Conservation (phyloP, 2,888 invertebrate species). For the Stratiomys singularior region DNA sequence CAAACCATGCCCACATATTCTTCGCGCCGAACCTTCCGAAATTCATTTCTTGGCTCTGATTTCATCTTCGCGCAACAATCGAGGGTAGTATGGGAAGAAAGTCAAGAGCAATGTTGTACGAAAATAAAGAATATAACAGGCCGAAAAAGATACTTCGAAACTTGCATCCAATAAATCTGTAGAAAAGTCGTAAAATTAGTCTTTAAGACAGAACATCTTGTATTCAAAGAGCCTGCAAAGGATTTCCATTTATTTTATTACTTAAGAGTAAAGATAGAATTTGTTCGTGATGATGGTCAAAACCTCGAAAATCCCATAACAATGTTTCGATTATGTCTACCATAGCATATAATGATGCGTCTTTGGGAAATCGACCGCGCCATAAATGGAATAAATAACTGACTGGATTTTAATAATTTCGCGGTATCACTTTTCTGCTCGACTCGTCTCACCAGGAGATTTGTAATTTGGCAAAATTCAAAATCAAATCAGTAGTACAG, state of each 20-base stretch:
- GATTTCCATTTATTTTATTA: conserved; percentile 13
- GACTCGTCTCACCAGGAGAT: background rate
- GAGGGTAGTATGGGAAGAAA: background rate
- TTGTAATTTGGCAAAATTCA: conserved; percentile 4
- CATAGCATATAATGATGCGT: background rate
- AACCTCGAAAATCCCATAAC: background rate
- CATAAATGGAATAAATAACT: too few relatives aligned
- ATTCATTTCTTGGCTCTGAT: background rate
- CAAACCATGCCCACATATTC: background rate
- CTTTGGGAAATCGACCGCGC: too few relatives aligned
- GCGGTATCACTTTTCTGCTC: too few relatives aligned
- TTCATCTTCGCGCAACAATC: background rate
- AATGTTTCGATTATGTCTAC: background rate
- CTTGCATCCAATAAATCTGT: conserved; percentile 2
- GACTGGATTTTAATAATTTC: too few relatives aligned
- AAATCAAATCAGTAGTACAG: conserved; percentile 10
- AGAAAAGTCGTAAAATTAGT: conserved; percentile 9
- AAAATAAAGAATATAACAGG: background rate
- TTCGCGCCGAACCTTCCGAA: too few relatives aligned
- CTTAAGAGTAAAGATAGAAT: background rate
- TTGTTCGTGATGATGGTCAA: too few relatives aligned
- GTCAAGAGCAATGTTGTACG: background rate
- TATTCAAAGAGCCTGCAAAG: background rate
- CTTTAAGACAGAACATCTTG: background rate
- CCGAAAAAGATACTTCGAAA: background rate